Conservation (phyloP, 2,113 vertebrate species). For the Leptosomus discolor region DNA sequence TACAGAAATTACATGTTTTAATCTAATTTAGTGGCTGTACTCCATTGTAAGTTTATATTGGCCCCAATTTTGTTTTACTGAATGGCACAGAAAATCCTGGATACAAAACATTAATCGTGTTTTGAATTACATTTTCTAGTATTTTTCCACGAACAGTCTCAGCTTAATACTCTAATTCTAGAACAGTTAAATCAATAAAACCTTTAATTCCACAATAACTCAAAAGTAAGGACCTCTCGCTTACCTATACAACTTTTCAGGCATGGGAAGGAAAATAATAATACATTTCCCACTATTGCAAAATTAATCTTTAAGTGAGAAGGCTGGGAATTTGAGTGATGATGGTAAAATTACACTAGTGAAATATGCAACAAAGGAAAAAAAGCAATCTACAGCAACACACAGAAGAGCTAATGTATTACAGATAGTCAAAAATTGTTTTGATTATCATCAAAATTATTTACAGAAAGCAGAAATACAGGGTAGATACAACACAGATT, state of each 20-base stretch:
- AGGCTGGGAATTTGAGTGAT: neutral
- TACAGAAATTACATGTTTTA: neutral
- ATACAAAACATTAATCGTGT: neutral
- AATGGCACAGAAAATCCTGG: neutral
- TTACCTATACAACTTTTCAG: neutral
- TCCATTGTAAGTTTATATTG: neutral
- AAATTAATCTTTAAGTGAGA: neutral
- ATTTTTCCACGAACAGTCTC: neutral
- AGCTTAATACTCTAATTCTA: neutral
- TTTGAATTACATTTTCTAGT: constrained; percentile 1
- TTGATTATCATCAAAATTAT: neutral
- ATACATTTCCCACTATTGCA: neutral
- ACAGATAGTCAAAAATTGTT: neutral
- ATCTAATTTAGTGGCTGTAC: neutral
- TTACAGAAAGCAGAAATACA: neutral
- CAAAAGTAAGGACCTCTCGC: neutral
- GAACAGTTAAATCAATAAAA: neutral
- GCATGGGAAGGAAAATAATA: neutral
- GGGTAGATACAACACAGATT: neutral
- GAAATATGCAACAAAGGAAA: neutral
- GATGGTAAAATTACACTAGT: neutral
- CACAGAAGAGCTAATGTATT: neutral
- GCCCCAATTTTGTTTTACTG: neutral
- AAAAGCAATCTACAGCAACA: neutral
- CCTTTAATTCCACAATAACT: neutral